Base-by-base conservation (phyloP, 2,113 vertebrate species). In the Elachura formosa region DNA sequence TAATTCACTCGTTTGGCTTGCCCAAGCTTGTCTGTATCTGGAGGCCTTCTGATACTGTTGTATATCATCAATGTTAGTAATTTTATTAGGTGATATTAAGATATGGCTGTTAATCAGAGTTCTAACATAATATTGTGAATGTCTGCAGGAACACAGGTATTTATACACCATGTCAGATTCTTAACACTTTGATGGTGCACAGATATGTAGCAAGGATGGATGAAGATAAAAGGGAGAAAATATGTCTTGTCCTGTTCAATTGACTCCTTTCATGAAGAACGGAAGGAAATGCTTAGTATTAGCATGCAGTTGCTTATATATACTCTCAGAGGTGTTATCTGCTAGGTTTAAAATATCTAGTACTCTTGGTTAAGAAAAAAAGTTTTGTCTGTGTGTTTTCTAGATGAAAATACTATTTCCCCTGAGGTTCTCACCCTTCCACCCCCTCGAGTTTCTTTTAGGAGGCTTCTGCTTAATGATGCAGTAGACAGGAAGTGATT, bases 61-160 rank as follows among this genome's bases (percentile, higher is more conserved):
- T 74, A 51, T 72, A 49, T 95, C 79, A 86, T 61, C 48, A 26
- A 11, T 46, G 43, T 75, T 67, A 80, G 61, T 95, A 11, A 93
- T 93, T 94, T 96, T 94, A 87, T 94, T 93, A 91, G 78, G 26
- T 54, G 33, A 41, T 87, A 75, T 92, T 92, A 68, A 72, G 64
- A 82, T 74, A 54, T 10, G n/a, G 26, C 28, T 85, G 54, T 89
- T 92, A 89, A 76, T 94, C 73, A 86, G 68, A 51, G 41, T 71
- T 90, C 24, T 84, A 45, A 75, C 67, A 41, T 2, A 5, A 5
- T 79, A 22, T 68, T 79, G 31, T n/a, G 54, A 33, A 40, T 54
- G n/a, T 80, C 71, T 93, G 23, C 26, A 67, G 87, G 51, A 85
- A 11, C 34, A 67, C 13, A 56, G 55, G 46, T 67, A 31, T 88